Evolutionary conservation across 1,140 invertebrate genomes (phyloP).

Genomic region (Brachionus rotundiformis): DNA sequence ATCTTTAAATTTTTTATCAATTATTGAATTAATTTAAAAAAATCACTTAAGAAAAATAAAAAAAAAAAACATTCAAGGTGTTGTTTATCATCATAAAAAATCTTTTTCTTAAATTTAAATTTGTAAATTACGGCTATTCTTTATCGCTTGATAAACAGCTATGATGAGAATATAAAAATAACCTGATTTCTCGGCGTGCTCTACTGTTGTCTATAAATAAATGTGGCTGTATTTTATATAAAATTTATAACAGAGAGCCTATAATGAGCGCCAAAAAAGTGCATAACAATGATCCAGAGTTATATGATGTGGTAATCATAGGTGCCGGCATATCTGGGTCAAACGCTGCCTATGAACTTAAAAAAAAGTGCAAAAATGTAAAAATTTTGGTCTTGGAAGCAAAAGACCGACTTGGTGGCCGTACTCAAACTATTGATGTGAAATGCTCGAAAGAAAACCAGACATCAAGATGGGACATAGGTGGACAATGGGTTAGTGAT

Average conservation of each 20-base stretch:
- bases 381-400: constrained; percentile 60
- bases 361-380: constrained; percentile 56
- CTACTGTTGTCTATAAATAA: neutral
- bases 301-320: constrained; percentile 59
- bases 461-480: constrained; percentile 59
- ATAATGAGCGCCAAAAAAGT: neutral
- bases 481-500: constrained; percentile 62
- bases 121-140: neutral
- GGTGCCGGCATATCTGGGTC: constrained; percentile 62
- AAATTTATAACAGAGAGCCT: neutral
- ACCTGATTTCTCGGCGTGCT: neutral
- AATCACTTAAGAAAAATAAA: neutral
- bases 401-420: constrained; percentile 60
- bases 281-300: neutral
- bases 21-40: neutral
- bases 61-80: neutral
- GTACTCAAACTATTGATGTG: constrained; percentile 57
- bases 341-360: constrained; percentile 58
- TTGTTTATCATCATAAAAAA: neutral
- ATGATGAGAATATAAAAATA: neutral
- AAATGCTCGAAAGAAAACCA: constrained; percentile 54
- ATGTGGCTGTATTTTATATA: neutral
- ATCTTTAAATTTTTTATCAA: neutral
- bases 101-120: no score
- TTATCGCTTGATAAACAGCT: constrained; percentile 7